phyloP scores from a whole-genome alignment of 2,888 invertebrate genomes.

The Himalopsyche tibetana region DNA sequence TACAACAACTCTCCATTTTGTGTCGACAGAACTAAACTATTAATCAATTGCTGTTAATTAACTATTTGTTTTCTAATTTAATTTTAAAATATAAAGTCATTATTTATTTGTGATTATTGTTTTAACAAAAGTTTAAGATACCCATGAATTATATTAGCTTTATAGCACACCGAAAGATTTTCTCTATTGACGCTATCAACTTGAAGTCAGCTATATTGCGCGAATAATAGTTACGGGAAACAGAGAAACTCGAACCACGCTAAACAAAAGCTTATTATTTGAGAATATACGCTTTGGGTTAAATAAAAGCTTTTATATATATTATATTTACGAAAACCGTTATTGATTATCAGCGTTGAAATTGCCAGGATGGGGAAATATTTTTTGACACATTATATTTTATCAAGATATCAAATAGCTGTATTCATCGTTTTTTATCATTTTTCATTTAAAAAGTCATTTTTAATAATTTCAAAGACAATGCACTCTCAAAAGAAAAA shows the following conservation, averaged over 20 bases:
- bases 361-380: neutral
- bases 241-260: slow-evolving; percentile 53
- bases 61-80: neutral
- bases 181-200: slow-evolving; percentile 54
- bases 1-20: no score
- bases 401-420: neutral
- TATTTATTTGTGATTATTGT: neutral
- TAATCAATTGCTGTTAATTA: no score
- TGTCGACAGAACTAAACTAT: no score
- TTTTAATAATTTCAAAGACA: no score
- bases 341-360: neutral
- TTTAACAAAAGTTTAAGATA: neutral
- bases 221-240: slow-evolving; percentile 54
- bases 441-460: no score
- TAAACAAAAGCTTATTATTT: slow-evolving; percentile 24
- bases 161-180: neutral
- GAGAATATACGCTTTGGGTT: neutral
- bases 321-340: neutral
- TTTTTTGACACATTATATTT: neutral
- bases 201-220: slow-evolving; percentile 28
- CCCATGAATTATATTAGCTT: neutral
- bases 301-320: slow-evolving; percentile 15
- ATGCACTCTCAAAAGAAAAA: no score
- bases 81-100: neutral
- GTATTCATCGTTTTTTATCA: neutral